phyloP scores from a whole-genome alignment of 2,888 invertebrate species.

The Pandemis heparana region DNA sequence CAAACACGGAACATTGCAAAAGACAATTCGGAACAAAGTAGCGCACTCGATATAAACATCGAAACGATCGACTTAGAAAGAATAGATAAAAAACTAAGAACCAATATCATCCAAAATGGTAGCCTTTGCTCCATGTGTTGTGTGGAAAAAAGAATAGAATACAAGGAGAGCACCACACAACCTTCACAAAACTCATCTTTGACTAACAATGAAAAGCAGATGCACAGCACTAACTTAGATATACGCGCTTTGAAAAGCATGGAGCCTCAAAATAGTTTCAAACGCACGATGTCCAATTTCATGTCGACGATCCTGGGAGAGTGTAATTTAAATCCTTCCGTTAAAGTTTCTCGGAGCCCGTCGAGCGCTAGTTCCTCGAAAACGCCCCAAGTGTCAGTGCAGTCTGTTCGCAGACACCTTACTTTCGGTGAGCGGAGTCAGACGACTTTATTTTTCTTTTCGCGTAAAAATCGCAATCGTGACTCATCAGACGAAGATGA shows the following conservation, averaged over 20 bases:
- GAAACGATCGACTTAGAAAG: constrained; percentile 34
- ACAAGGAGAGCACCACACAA: constrained; percentile 50
- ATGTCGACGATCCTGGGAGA: constrained; percentile 47
- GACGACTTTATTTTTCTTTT: constrained; percentile 61
- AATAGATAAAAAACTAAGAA: constrained; percentile 13
- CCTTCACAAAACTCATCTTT: constrained; percentile 51
- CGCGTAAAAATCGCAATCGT: constrained; percentile 50
- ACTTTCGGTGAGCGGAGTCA: constrained; percentile 47
- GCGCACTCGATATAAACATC: constrained; percentile 39
- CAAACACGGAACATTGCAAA: constrained; percentile 34
- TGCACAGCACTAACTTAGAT: constrained; percentile 62
- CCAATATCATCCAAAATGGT: constrained; percentile 37
- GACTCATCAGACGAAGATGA: constrained; percentile 9
- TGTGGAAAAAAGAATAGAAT: constrained; percentile 47
- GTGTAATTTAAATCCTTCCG: constrained; percentile 46
- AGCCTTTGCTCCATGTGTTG: constrained; percentile 67
- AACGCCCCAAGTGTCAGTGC: neutral
- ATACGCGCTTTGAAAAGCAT: constrained; percentile 50
- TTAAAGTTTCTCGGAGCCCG: neutral
- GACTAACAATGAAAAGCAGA: constrained; percentile 60
- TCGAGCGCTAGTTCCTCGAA: neutral
- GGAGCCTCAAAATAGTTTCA: constrained; percentile 31
- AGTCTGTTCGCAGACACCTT: constrained; percentile 36
- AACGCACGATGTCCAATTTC: neutral
- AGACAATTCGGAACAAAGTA: constrained; percentile 10